A percentile compares a stretch with the other conserved stretches of the same genome.
These are phyloP conservation scores for Drosophila repletoides DNA, from an alignment of 1,140 invertebrate genomes.

Conservation along the genomic window DNA sequence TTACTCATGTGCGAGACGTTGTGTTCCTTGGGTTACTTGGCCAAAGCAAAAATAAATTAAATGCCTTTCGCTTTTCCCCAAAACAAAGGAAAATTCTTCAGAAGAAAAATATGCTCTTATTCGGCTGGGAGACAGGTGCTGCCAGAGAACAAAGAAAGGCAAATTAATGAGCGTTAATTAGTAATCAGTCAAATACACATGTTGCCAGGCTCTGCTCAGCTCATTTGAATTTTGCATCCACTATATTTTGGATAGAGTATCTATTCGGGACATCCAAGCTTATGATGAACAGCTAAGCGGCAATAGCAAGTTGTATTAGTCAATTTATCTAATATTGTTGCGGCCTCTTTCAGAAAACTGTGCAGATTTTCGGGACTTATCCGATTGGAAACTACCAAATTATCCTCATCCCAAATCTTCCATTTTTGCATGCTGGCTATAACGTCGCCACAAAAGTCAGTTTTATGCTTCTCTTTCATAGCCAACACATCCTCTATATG, in stretches of 20 bases:
- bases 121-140: conserved; percentile 14
- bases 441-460: conserved; percentile 44
- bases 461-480: neutral
- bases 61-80: conserved; percentile 44
- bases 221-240: too few species aligned
- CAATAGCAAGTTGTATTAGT: conserved; percentile 17
- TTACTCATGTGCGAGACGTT: conserved; percentile 40
- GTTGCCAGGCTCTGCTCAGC: conserved; percentile 28
- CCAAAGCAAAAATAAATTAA: conserved; percentile 66
- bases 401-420: conserved; percentile 13
- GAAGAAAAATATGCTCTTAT: conserved; percentile 39
- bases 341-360: conserved; percentile 10
- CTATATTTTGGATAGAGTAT: too few species aligned
- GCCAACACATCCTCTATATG: neutral
- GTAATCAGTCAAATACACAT: conserved; percentile 66
- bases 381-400: neutral
- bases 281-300: neutral
- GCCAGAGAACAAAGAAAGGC: conserved; percentile 28
- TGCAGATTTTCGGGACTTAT: neutral
- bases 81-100: conserved; percentile 65
- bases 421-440: conserved; percentile 42
- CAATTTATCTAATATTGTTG: neutral
- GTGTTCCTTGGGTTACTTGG: conserved; percentile 21
- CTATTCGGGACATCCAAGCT: neutral
- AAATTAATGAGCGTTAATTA: conserved; percentile 66